Base-by-base conservation (phyloP, 1,140 invertebrate genomes). In the Dreissena polymorpha region DNA sequence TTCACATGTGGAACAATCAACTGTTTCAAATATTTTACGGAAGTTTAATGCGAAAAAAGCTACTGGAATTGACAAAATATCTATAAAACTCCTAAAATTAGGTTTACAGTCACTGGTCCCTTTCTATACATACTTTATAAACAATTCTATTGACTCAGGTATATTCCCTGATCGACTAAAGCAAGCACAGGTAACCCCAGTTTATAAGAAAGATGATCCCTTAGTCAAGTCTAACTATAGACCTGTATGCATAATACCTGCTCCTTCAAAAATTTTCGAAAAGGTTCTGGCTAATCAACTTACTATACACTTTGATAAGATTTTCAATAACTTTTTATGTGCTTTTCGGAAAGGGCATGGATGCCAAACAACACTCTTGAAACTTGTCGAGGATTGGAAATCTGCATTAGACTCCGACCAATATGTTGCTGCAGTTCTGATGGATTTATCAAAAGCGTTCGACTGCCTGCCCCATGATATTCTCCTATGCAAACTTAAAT, bases 1-100 rank as follows among this genome's bases (percentile, higher is more conserved):
- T 77, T 23, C 23, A 16, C 23, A 39, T 68, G 5, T 68, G 1
- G 29, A 27, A 27, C 51, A 84, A 72, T 67, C 67, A 51, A 72
- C 67, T 7, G 50, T 68, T 5, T 53, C 65, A 21, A 78, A 70
- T 67, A 57, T 78, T 65, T 55, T 68, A 64, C 1, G 25, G 6
- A 68, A 67, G 25, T 71, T 83, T 77, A 60, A 80, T 75, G 0
- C 50, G 7, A 76, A 85, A 72, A 85, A 81, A 23, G 84, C 78
- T 57, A 85, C 65, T 27, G 77, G 68, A 65, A 50, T 57, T 49
- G 68, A 85, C 25, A 77, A 81, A 71, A 76, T 81, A 8, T 76
- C 84, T 50, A 57, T 77, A 21, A 75, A 80, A 69, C 16, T 85
- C 49, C 29, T 76, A 29, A 69, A 75, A 70, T 18, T 14, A 23